Evolutionary conservation across 53 echinoderm and acorn worm genomes (phyloP).

Genomic region (Holothuria scabra): DNA sequence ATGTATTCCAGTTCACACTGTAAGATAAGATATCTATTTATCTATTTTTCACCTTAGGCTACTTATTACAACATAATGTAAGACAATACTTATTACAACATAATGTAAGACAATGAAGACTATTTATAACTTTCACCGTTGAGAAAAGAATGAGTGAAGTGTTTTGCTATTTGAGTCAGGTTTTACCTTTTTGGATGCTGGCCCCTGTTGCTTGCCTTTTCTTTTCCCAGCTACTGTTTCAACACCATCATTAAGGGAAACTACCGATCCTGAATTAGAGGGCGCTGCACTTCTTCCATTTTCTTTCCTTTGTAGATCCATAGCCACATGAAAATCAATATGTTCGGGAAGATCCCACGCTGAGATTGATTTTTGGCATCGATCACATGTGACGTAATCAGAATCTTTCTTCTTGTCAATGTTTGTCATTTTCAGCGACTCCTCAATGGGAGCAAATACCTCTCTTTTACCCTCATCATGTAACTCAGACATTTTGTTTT

Average conservation of each 20-base stretch:
- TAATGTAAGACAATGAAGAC: not conserved
- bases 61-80: too few species aligned
- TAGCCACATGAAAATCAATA: conserved; percentile 89
- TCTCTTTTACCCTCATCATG: too few species aligned
- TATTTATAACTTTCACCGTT: conserved; percentile 38
- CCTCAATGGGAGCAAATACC: too few species aligned
- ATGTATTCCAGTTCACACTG: too few species aligned
- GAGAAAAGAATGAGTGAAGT: conserved; percentile 78
- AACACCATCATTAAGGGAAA: not conserved
- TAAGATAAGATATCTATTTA: too few species aligned
- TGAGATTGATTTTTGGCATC: conserved; percentile 66
- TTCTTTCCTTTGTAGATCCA: conserved; percentile 74
- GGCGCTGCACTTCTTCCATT: not conserved
- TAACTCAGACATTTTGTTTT: too few species aligned
- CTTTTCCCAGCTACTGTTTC: conserved; percentile 61
- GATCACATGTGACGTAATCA: conserved; percentile 78
- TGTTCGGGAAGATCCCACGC: conserved; percentile 97
- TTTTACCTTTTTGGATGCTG: conserved; percentile 71
- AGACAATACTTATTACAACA: not conserved
- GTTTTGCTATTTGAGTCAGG: conserved; percentile 46
- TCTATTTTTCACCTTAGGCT: too few species aligned
- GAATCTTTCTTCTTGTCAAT: not conserved
- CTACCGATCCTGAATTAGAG: not conserved
- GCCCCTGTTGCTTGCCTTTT: conserved; percentile 67
- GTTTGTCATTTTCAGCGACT: too few species aligned